Conservation (phyloP, 2,113 vertebrate species). For the Turdus rufiventris region DNA sequence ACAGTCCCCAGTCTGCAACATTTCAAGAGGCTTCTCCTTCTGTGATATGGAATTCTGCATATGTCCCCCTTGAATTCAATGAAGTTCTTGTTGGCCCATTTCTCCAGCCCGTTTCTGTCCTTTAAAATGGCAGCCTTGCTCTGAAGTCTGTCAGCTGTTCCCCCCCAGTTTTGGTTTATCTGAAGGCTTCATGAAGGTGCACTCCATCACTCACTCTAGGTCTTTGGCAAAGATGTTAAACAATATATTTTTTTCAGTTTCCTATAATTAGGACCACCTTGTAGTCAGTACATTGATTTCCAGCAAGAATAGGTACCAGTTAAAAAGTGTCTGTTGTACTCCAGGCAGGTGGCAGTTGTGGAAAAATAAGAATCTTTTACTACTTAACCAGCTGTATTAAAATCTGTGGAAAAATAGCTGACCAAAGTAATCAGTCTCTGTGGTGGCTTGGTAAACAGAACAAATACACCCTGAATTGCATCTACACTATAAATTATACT, state of each 20-base stretch:
- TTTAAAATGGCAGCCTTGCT: background rate
- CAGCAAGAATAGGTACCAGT: background rate
- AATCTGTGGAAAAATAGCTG: background rate
- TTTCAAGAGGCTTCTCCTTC: background rate
- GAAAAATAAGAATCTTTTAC: conserved; percentile 20
- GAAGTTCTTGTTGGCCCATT: background rate
- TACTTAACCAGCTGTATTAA: background rate
- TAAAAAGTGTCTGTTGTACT: background rate
- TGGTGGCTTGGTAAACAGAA: conserved; percentile 26
- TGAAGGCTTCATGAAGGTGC: background rate
- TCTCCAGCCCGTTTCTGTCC: background rate
- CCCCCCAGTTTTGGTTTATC: background rate
- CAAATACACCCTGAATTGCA: background rate
- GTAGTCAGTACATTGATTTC: background rate
- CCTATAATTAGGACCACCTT: background rate
- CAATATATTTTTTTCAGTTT: background rate
- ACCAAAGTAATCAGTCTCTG: background rate
- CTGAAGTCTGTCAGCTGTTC: background rate
- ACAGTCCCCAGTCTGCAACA: background rate
- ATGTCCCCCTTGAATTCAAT: background rate
- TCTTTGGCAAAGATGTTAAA: background rate
- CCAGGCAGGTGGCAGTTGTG: conserved; percentile 10
- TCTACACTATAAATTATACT: background rate
- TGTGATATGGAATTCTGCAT: background rate
- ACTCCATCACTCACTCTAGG: background rate